Percentiles rank a stretch among this genome's conserved stretches.
phyloP scores from a whole-genome alignment of 64 coral and sea anemone genomes.

The Montipora efflorescens region DNA sequence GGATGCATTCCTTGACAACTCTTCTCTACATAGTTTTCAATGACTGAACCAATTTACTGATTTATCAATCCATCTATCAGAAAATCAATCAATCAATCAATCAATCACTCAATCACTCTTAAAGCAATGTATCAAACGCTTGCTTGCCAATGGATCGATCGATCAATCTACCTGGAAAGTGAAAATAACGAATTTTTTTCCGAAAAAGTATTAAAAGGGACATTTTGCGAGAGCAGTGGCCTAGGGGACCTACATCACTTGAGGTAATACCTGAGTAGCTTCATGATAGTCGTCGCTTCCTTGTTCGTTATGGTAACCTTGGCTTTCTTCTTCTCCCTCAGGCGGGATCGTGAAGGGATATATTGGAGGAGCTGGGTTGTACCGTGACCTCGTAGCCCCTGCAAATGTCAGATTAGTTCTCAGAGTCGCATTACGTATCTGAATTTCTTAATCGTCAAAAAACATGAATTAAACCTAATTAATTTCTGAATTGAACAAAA shows the following conservation, averaged over 20 bases:
- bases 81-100: not conserved
- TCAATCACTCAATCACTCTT: not conserved
- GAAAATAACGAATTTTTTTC: not conserved
- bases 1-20: too few relatives aligned
- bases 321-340: conserved; percentile 50
- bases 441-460: not conserved
- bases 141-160: not conserved
- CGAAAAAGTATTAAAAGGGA: too few relatives aligned
- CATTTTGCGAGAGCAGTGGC: too few relatives aligned
- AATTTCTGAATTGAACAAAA: too few relatives aligned
- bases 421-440: not conserved
- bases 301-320: conserved; percentile 46
- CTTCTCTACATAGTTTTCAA: too few relatives aligned
- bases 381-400: conserved; percentile 18
- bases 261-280: not conserved
- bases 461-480: too few relatives aligned
- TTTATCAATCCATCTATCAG: too few relatives aligned
- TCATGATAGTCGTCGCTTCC: conserved; percentile 14
- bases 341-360: conserved; percentile 78
- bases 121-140: too few relatives aligned
- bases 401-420: not conserved
- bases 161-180: not conserved
- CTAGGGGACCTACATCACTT: not conserved
- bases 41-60: too few relatives aligned
- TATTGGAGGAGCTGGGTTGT: conserved; percentile 53